A percentile compares a stretch with the other conserved stretches of the same genome.
Conservation (phyloP, 2,797 vertebrate genomes). For the Alca torda region DNA sequence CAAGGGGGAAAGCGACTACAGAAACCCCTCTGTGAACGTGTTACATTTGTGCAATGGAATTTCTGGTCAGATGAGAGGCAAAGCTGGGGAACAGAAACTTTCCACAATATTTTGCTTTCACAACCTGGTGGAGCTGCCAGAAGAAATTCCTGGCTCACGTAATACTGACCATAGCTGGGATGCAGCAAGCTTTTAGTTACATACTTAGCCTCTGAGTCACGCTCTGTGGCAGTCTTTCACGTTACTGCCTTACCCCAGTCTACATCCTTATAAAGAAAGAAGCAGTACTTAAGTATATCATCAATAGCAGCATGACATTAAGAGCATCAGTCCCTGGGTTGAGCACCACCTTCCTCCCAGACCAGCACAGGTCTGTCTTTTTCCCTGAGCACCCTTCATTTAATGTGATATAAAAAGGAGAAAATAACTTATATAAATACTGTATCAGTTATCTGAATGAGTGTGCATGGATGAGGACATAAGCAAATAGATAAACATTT, state of each 20-base stretch:
- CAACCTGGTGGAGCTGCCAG: neutral
- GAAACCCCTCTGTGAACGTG: neutral
- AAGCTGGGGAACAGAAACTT: neutral
- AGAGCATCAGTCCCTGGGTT: neutral
- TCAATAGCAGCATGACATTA: neutral
- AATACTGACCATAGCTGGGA: neutral
- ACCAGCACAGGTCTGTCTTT: neutral
- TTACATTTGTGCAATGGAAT: neutral
- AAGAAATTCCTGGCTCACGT: neutral
- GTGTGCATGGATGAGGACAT: neutral
- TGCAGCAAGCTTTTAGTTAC: neutral
- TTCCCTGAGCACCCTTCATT: neutral
- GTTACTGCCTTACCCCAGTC: neutral
- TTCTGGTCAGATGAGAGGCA: neutral
- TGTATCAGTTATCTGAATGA: neutral
- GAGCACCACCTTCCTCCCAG: neutral
- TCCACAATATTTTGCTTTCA: neutral
- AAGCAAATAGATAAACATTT: neutral
- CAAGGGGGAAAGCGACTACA: neutral
- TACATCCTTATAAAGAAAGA: slow-evolving; percentile 52
- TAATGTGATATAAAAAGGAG: neutral
- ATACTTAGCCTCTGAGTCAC: slow-evolving; percentile 42
- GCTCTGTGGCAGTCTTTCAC: neutral
- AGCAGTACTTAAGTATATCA: neutral
- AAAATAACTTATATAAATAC: neutral